These are phyloP conservation scores for Sclerodermus sp. DNA, from an alignment of 2,888 invertebrate species.

Conservation along the genomic window DNA sequence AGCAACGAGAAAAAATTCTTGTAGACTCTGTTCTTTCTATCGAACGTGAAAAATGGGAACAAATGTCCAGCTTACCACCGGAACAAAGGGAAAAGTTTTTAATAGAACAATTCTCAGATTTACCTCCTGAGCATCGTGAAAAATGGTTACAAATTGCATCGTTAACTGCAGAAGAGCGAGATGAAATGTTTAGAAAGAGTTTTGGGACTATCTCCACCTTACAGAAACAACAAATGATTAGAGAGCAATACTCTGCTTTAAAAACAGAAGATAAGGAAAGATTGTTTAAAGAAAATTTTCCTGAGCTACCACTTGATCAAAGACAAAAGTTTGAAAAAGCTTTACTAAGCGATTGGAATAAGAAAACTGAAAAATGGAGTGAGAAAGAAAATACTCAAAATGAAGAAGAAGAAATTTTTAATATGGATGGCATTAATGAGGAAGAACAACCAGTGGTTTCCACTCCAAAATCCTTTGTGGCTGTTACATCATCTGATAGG, in stretches of 20 bases:
- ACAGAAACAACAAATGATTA: slow-evolving; percentile 52
- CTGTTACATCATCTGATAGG: slow-evolving; percentile 61
- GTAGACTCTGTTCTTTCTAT: slow-evolving; percentile 52
- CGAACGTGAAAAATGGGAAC: slow-evolving; percentile 53
- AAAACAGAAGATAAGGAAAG: slow-evolving; percentile 51
- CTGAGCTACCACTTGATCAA: slow-evolving; percentile 51
- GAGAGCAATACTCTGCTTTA: slow-evolving; percentile 51
- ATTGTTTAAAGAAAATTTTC: slow-evolving; percentile 54
- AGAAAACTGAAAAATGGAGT: slow-evolving; percentile 48
- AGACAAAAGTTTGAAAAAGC: slow-evolving; percentile 63
- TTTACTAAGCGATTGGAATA: slow-evolving; percentile 60
- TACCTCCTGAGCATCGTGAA: slow-evolving; percentile 48
- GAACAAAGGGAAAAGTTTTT: slow-evolving; percentile 51
- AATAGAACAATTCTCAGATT: slow-evolving; percentile 51
- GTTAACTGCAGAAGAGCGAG: slow-evolving; percentile 46
- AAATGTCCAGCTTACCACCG: slow-evolving; percentile 51
- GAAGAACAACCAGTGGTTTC: slow-evolving; percentile 37
- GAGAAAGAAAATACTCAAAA: slow-evolving; percentile 44
- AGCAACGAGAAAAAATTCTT: slow-evolving; percentile 53
- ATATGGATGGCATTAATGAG: slow-evolving; percentile 69
- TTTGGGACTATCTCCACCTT: slow-evolving; percentile 47
- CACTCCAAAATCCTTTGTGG: slow-evolving; percentile 58
- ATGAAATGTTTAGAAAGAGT: slow-evolving; percentile 49
- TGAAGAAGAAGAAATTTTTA: slow-evolving; percentile 68
- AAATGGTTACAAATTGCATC: slow-evolving; percentile 55